Base-by-base conservation (phyloP, 2,113 vertebrate species). In the Protobothrops flavoviridis region DNA sequence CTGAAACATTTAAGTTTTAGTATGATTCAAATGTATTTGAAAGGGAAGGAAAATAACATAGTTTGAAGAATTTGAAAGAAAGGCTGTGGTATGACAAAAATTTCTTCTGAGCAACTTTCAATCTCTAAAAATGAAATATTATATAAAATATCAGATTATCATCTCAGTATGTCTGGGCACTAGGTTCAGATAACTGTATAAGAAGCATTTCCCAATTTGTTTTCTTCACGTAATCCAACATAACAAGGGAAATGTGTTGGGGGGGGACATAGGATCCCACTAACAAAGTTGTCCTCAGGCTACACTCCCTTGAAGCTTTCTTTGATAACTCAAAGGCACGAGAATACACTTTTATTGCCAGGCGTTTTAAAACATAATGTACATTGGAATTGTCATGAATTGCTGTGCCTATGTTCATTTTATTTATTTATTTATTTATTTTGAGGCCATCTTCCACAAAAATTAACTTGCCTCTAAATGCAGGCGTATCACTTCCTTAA, bases 1-100 rank as follows among this genome's bases (percentile, higher is more conserved):
- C 9, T 23, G 86, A 57, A 95, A 93, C 4, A 11, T 12, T 56
- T 85, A 90, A 8, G 56, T 92, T 91, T 93, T 88, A 52, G 26
- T 48, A 85, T 17, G 45, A 57, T n/a, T 45, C 53, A 87, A 43
- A 20, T 85, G 93, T 50, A 95, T 90, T 0, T 26, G 57, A 1
- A 95, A 91, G 56, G 3, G 10, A 15, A 92, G 5, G 87, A 91
- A 45, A 0, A 1, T 11, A 90, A 5, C 9, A 33, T 9, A 20
- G 3, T 59, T 55, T 90, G 85, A 74, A 88, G 8, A 6, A 0
- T 50, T 39, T 53, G 52, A 57, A 64, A 59, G 91, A 91, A 59
- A 87, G 20, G 50, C 45, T 24, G 23, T 61, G 17, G n/a, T 20
- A 56, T 26, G 89, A 17, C 48, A 52, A 50, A 55, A 56, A 33